A percentile compares a stretch with the other conserved stretches of the same genome.
Conservation (phyloP, 2,113 vertebrate genomes). For the Rousettus leschenaultii region DNA sequence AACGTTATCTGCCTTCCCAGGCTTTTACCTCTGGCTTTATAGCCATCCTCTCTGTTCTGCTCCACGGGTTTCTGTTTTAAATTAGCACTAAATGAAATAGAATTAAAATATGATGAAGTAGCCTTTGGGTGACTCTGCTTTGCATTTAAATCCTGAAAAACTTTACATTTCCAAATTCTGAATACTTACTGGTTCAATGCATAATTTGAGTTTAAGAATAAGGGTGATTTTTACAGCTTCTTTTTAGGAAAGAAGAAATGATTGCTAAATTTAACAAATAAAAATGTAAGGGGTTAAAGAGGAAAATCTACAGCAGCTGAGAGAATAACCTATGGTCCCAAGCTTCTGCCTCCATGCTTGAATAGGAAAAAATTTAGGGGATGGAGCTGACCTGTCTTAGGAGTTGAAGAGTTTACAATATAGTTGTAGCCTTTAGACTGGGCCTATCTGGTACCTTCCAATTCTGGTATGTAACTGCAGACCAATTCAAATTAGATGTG, state of each 20-base stretch:
- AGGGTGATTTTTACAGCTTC: slow-evolving; percentile 40
- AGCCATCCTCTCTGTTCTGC: background rate
- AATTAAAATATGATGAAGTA: slow-evolving; percentile 57
- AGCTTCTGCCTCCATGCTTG: background rate
- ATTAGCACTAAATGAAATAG: slow-evolving; percentile 52
- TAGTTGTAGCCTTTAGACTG: background rate
- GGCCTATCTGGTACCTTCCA: background rate
- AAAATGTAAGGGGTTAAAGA: background rate
- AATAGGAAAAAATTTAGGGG: background rate
- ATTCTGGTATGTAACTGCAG: background rate
- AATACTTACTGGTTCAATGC: slow-evolving; percentile 12
- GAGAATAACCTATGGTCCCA: background rate
- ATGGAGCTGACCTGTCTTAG: background rate
- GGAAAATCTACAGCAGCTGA: background rate
- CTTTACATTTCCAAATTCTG: background rate
- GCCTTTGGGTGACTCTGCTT: slow-evolving; percentile 36
- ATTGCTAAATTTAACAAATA: slow-evolving; percentile 41
- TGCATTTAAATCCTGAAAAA: slow-evolving; percentile 49
- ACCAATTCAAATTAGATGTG: background rate
- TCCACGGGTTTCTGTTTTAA: slow-evolving; percentile 55
- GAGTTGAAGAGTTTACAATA: background rate
- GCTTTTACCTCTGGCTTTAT: slow-evolving; percentile 8
- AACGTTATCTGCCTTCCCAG: background rate
- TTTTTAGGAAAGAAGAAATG: slow-evolving; percentile 43
- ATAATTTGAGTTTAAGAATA: slow-evolving; percentile 42